Conservation (phyloP, 2,797 vertebrate genomes). For the Pantherophis vulpinus region DNA sequence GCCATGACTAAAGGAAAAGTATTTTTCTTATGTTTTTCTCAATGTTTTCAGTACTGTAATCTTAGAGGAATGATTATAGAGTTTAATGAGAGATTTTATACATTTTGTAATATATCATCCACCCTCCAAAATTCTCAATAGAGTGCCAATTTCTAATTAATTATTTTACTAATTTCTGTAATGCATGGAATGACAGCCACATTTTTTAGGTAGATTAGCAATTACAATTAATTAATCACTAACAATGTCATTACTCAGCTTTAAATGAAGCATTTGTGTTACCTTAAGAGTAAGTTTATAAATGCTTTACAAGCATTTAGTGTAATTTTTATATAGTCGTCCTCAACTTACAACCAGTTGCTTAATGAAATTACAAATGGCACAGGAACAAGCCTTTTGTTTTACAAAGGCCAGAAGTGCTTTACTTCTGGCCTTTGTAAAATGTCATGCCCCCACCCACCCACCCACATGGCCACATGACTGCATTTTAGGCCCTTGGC, state of each 20-base stretch:
- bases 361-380: neutral
- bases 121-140: neutral
- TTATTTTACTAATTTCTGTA: neutral
- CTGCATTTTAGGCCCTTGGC: neutral
- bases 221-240: neutral
- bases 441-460: neutral
- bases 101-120: neutral
- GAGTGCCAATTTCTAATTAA: neutral
- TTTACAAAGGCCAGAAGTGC: neutral
- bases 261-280: neutral
- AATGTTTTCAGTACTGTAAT: neutral
- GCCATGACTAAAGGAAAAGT: neutral
- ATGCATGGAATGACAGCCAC: neutral
- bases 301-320: neutral
- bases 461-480: neutral
- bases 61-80: neutral
- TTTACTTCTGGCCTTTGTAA: neutral
- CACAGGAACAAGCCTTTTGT: neutral
- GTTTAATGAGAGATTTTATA: neutral
- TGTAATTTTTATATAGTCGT: neutral
- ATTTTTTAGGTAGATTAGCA: neutral
- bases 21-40: neutral
- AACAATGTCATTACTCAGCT: neutral
- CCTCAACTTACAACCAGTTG: neutral
- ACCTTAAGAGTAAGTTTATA: neutral